Evolutionary conservation across 2,888 invertebrate species (phyloP), one percentile per base, ranked within the genome.

Genomic region (Tricholauxania praeusta): DNA sequence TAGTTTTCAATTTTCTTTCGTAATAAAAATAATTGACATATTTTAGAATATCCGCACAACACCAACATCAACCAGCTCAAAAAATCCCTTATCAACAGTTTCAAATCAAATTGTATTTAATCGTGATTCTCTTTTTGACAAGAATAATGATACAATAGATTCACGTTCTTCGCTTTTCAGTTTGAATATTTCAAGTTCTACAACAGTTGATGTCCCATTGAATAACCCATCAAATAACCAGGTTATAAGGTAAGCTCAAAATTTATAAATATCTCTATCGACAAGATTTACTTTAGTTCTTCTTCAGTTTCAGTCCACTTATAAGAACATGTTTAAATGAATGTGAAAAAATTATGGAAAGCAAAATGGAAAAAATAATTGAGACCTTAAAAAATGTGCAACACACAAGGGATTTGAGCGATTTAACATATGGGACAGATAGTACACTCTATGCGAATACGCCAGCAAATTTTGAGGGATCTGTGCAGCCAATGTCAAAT

Each of bases 161-260:
- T 81, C 80, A 3, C 77, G 78, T 6, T 74, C 68, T 32, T 83
- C 82, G 0, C 22, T 80, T 6, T 65, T 81, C 15, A 81, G 80
- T 71, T 77, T 82, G 19, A 81, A 83, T 76, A 75, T 82, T 15
- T 84, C 84, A 6, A 74, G 81, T 47, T 84, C 83, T 4, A 84
- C 83, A 19, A 77, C 77, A 32, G 72, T 82, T 28, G 82, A 83
- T 51, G 74, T 67, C 3, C 75, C 72, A 39, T n/a, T 72, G 12
- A 51, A 52, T 8, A 59, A 67, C 59, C 6, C 70, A 51, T 68
- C 70, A 71, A 73, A 1, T 47, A 52, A 59, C 52, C 39, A 39
- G 39, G 10, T 39, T 39, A 10, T 39, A 10, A 47, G 53, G 63
- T 17, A 66, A 17, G 55, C 22, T 19, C 15, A 71, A 15, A 32